These are phyloP conservation scores for Mystacornis crossleyi DNA, from an alignment of 2,113 vertebrate genomes.

Conservation along the genomic window DNA sequence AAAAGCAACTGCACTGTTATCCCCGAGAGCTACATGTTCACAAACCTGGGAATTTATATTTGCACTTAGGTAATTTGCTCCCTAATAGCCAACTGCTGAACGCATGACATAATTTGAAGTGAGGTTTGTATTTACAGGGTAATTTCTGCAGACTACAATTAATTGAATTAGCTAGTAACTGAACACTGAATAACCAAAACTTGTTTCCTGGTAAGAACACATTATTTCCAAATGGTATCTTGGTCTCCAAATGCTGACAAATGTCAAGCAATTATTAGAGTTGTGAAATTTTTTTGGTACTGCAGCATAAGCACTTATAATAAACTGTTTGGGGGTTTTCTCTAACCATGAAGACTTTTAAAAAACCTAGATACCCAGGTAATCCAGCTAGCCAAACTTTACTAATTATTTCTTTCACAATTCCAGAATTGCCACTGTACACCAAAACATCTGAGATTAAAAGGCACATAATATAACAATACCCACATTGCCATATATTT, in stretches of 20 bases:
- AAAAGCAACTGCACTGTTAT: neutral
- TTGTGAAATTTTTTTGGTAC: neutral
- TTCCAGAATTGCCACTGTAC: neutral
- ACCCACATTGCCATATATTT: neutral
- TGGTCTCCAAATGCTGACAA: neutral
- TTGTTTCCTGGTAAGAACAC: neutral
- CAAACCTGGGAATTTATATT: neutral
- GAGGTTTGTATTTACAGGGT: neutral
- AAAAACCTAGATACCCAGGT: neutral
- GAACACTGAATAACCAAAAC: neutral
- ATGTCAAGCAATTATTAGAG: neutral
- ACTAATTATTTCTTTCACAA: neutral
- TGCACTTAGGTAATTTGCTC: neutral
- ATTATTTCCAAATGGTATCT: neutral
- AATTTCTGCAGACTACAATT: neutral
- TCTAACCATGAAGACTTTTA: neutral
- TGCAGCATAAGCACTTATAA: neutral
- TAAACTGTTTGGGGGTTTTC: neutral
- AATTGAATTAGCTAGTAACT: neutral
- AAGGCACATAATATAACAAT: neutral
- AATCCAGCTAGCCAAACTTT: neutral
- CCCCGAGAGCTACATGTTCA: neutral
- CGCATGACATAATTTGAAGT: neutral
- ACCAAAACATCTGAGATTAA: neutral
- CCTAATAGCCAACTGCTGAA: neutral